Conservation (phyloP, 1,140 invertebrate species). For the Drosophila erecta region DNA sequence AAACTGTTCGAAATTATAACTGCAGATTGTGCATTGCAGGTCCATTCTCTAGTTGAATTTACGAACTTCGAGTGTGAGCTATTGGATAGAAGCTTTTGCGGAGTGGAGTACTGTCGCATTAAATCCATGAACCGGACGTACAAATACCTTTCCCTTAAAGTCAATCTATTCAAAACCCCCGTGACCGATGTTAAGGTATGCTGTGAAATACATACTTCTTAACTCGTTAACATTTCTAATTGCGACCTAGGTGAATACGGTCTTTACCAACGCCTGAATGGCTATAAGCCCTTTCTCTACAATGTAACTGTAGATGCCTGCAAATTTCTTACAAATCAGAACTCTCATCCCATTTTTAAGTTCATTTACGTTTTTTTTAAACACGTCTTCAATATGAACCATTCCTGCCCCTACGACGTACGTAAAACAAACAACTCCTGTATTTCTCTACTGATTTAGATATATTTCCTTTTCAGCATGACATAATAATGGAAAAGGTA, state of each 20-base stretch:
- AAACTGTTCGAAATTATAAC: too few relatives aligned
- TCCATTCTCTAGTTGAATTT: neutral
- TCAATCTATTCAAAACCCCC: neutral
- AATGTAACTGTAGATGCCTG: conserved; percentile 19
- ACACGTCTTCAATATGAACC: neutral
- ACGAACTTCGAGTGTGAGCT: neutral
- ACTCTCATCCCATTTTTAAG: neutral
- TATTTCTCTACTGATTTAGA: too few relatives aligned
- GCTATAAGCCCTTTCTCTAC: conserved; percentile 23
- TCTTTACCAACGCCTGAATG: conserved; percentile 9
- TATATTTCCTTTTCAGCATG: conserved; percentile 1
- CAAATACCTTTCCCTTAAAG: conserved; percentile 4
- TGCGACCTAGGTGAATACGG: conserved; percentile 4
- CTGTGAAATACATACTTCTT: neutral
- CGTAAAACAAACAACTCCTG: neutral
- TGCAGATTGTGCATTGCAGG: neutral
- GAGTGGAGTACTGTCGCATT: neutral
- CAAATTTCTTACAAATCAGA: conserved; percentile 5
- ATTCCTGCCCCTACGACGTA: conserved; percentile 17
- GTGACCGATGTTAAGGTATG: neutral
- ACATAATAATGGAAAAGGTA: conserved; percentile 6
- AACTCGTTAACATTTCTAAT: neutral
- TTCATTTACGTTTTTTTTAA: neutral
- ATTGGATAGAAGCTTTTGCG: neutral
- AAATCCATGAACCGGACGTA: conserved; percentile 17